Evolutionary conservation across 2,888 invertebrate species (phyloP).

Genomic region (Phortica magna): DNA sequence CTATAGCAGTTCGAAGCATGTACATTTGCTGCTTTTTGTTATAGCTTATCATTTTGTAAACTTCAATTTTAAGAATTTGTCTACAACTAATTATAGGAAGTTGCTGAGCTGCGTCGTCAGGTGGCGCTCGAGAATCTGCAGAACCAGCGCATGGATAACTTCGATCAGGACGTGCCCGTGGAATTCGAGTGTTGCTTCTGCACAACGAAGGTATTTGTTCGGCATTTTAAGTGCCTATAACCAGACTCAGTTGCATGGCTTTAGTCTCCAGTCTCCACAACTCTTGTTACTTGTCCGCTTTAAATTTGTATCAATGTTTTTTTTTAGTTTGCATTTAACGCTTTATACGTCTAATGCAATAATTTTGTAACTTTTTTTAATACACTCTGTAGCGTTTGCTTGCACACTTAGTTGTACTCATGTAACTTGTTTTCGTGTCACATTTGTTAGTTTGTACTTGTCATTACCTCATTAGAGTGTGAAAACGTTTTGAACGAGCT

Average conservation of each 20-base stretch:
- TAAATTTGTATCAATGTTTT: background rate
- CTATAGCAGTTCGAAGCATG: no score
- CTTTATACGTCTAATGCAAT: background rate
- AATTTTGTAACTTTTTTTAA: background rate
- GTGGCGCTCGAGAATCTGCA: slow-evolving; percentile 78
- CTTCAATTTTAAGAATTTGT: slow-evolving; percentile 39
- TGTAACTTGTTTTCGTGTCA: no score
- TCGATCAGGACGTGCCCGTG: slow-evolving; percentile 93
- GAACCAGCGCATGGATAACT: slow-evolving; percentile 80
- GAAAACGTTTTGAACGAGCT: background rate
- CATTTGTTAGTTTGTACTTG: no score
- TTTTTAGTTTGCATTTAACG: background rate
- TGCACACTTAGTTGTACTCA: no score
- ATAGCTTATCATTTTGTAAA: slow-evolving; percentile 52
- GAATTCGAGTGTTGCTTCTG: slow-evolving; percentile 99
- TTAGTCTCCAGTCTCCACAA: slow-evolving; percentile 15
- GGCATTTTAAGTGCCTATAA: background rate
- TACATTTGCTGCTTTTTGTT: no score
- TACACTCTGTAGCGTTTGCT: background rate
- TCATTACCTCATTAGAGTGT: no score
- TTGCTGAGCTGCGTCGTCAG: slow-evolving; percentile 78
- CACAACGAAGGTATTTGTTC: slow-evolving; percentile 88
- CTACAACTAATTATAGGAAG: slow-evolving; percentile 77
- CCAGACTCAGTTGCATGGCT: background rate
- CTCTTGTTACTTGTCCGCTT: slow-evolving; percentile 39